Percentiles rank a stretch among this genome's conserved stretches.
Conservation (phyloP, 2,113 vertebrate species). For the Odobenus rosmarus region DNA sequence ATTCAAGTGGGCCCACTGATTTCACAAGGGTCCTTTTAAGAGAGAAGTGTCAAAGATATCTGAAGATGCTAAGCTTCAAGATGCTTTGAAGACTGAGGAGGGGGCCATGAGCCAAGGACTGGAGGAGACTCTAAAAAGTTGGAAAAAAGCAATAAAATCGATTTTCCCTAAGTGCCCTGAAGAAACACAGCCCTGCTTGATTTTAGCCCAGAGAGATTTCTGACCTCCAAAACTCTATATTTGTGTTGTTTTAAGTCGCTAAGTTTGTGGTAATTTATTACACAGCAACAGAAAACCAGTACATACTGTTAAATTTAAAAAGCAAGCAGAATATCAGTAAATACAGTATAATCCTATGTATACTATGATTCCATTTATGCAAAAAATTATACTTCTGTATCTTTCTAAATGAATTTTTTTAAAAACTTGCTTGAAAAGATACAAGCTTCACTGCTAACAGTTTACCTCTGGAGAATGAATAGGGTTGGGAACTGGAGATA, state of each 20-base stretch:
- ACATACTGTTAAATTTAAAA: neutral
- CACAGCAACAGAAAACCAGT: neutral
- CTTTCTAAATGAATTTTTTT: neutral
- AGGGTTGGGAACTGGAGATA: neutral
- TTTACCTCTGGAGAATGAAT: neutral
- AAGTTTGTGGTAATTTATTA: neutral
- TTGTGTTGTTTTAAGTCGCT: neutral
- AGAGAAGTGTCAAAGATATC: neutral
- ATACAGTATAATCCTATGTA: neutral
- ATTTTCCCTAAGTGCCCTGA: neutral
- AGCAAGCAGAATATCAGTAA: neutral
- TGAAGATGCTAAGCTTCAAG: neutral
- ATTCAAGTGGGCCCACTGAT: neutral
- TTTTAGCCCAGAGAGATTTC: neutral
- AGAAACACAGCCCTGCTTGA: neutral
- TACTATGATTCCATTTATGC: neutral
- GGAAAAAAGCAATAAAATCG: neutral
- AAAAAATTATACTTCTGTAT: neutral
- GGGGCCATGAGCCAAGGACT: neutral
- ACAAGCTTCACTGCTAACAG: neutral
- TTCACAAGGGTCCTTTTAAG: neutral
- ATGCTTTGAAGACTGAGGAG: neutral
- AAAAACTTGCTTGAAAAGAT: neutral
- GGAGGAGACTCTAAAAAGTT: neutral
- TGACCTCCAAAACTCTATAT: neutral